Evolutionary conservation across 2,888 invertebrate species (phyloP).

Genomic region (Dryobota labecula): DNA sequence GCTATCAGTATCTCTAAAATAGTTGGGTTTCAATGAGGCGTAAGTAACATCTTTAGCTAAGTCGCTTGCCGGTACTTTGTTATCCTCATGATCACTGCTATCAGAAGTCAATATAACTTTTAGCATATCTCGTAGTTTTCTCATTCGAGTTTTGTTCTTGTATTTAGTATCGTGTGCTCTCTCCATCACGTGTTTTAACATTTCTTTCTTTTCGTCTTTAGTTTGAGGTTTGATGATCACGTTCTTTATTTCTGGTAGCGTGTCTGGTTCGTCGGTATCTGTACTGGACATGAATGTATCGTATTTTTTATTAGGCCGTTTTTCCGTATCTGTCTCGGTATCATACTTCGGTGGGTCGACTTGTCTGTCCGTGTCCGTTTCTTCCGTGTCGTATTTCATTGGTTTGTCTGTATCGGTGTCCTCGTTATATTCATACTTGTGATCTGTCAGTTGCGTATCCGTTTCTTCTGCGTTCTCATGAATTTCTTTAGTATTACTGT

Average conservation of each 20-base stretch:
- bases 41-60: conserved; percentile 72
- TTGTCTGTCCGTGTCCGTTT: conserved; percentile 45
- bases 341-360: conserved; percentile 49
- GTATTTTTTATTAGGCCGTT: conserved; percentile 35
- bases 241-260: conserved; percentile 55
- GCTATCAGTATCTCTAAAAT: conserved; percentile 74
- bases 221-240: conserved; percentile 61
- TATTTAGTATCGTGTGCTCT: conserved; percentile 69
- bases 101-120: conserved; percentile 78
- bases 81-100: conserved; percentile 74
- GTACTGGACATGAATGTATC: conserved; percentile 53
- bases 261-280: conserved; percentile 63
- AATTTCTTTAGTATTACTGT: conserved; percentile 32
- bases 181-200: conserved; percentile 77
- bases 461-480: conserved; percentile 45
- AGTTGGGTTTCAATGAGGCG: conserved; percentile 72
- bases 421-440: conserved; percentile 53
- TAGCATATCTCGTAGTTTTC: conserved; percentile 73
- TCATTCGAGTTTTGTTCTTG: conserved; percentile 72
- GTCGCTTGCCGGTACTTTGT: conserved; percentile 64
- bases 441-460: conserved; percentile 46
- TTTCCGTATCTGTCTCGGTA: conserved; percentile 49
- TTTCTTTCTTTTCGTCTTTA: conserved; percentile 75
- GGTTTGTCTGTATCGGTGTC: conserved; percentile 58
- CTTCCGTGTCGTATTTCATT: conserved; percentile 50